Conservation (phyloP, 2,888 invertebrate genomes). For the Odontomyia ornata region DNA sequence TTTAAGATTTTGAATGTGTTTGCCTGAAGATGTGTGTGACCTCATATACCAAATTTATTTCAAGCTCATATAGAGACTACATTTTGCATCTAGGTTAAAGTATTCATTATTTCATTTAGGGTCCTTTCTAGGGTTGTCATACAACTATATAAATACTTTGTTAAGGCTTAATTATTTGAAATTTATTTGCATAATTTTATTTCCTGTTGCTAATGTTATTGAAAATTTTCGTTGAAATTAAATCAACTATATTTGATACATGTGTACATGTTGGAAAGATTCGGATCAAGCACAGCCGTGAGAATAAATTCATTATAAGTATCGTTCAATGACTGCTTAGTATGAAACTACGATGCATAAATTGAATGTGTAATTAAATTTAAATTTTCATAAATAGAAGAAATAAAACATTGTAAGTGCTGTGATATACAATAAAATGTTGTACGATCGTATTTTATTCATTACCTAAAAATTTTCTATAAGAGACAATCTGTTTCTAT, state of each 20-base stretch:
- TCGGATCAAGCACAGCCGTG: conserved; percentile 7
- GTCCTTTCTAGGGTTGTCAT: too few species aligned
- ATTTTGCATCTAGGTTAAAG: too few species aligned
- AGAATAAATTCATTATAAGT: background rate
- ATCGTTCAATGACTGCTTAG: background rate
- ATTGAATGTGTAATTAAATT: conserved; percentile 17
- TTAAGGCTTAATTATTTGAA: too few species aligned
- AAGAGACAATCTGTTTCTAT: too few species aligned
- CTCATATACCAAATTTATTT: too few species aligned
- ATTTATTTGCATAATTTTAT: background rate
- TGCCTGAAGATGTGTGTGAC: background rate
- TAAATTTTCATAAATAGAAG: conserved; percentile 13
- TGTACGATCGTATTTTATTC: conserved; percentile 1
- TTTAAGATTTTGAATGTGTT: background rate
- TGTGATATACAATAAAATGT: conserved; percentile 43
- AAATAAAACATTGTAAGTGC: conserved; percentile 31
- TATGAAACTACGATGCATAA: background rate
- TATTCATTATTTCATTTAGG: too few species aligned
- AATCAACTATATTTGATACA: background rate
- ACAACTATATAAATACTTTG: too few species aligned
- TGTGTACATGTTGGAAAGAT: background rate
- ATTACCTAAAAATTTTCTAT: background rate
- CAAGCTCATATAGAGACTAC: too few species aligned
- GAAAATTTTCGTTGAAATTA: background rate
- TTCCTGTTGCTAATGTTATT: conserved; percentile 22